These are phyloP conservation scores for Drosophila ironensis DNA, from an alignment of 1,140 invertebrate species.

Conservation along the genomic window DNA sequence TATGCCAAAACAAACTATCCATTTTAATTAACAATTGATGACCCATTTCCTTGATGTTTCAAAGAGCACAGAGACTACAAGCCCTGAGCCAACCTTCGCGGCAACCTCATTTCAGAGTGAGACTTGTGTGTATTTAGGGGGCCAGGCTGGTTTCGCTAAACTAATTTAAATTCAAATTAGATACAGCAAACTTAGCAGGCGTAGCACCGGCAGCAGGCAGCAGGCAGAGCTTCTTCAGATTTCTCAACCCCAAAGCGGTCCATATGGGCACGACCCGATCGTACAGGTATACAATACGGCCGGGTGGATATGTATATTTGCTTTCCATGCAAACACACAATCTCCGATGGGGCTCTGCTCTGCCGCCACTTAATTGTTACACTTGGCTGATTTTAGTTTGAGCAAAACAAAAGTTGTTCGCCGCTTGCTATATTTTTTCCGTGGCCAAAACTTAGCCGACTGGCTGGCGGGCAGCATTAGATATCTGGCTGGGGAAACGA, in stretches of 20 bases:
- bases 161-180: conserved; percentile 79
- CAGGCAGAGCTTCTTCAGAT: conserved; percentile 73
- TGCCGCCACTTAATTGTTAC: conserved; percentile 77
- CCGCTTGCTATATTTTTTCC: conserved; percentile 69
- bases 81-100: conserved; percentile 27
- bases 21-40: not conserved
- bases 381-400: conserved; percentile 80
- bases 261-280: conserved; percentile 57
- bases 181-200: conserved; percentile 69
- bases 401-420: conserved; percentile 74
- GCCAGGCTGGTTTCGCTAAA: conserved; percentile 43
- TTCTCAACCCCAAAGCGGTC: conserved; percentile 63
- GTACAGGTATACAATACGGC: conserved; percentile 29
- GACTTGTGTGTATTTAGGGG: conserved; percentile 29
- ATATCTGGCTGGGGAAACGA: conserved; percentile 55
- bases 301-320: not conserved
- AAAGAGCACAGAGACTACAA: not conserved
- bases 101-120: conserved; percentile 21
- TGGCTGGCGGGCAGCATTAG: conserved; percentile 36
- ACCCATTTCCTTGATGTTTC: not conserved
- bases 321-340: conserved; percentile 5
- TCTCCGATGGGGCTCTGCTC: conserved; percentile 38
- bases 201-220: conserved; percentile 67
- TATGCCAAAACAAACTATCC: no score
- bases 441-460: conserved; percentile 28